A percentile compares a stretch with the other conserved stretches of the same genome.
These are phyloP conservation scores for Conus ventricosus DNA, from an alignment of 1,140 invertebrate genomes.

Conservation along the genomic window DNA sequence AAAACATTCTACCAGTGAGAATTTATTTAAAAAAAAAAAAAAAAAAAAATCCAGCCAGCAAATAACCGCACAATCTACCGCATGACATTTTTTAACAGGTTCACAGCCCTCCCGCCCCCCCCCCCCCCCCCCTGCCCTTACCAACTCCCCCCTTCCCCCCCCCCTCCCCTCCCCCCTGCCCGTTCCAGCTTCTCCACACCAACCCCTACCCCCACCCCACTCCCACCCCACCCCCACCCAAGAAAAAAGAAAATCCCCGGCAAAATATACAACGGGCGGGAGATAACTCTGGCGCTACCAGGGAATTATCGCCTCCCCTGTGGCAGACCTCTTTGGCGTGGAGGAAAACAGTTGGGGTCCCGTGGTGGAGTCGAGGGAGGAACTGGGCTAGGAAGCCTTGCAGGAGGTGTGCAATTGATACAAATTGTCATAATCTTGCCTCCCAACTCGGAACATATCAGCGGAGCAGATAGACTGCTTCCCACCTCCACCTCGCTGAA, in stretches of 20 bases:
- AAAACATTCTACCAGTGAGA: not conserved
- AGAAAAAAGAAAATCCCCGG: not conserved
- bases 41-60: not conserved
- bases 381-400: not conserved
- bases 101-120: not conserved
- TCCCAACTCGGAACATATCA: not conserved
- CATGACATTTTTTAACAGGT: constrained; percentile 16
- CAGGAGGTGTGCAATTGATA: constrained; percentile 6
- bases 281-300: constrained; percentile 24
- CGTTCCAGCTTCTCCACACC: no score
- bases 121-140: no score
- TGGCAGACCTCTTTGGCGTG: not conserved
- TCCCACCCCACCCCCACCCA: no score
- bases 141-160: no score
- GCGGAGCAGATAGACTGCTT: not conserved
- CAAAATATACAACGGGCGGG: not conserved
- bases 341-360: not conserved
- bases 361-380: not conserved
- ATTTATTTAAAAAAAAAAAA: no score
- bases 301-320: not conserved
- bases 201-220: no score
- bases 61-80: not conserved
- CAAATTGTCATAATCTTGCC: constrained; percentile 10
- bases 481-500: not conserved
- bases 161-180: no score